A percentile compares a stretch with the other conserved stretches of the same genome.
These are phyloP conservation scores for Rhinolophus sinicus DNA, from an alignment of 2,113 vertebrate genomes.

Conservation along the genomic window DNA sequence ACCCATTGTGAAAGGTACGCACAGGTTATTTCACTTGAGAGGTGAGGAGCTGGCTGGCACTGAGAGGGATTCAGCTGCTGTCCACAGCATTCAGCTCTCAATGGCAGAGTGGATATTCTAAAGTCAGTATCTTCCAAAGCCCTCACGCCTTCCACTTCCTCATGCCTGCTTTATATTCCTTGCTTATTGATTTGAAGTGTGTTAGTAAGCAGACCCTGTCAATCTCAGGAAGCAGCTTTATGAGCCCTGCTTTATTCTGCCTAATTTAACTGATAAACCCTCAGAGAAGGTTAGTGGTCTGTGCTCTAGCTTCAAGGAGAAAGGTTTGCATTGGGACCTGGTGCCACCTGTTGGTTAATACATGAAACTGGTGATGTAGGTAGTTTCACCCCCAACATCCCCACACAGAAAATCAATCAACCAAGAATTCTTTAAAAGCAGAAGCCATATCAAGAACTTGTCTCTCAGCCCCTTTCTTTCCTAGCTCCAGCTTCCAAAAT, in stretches of 20 bases:
- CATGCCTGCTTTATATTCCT: neutral
- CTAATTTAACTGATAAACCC: neutral
- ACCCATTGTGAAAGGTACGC: neutral
- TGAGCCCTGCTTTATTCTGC: neutral
- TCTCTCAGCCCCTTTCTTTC: neutral
- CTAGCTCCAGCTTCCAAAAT: neutral
- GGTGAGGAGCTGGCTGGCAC: neutral
- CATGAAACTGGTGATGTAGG: conserved; percentile 29
- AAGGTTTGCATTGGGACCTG: conserved; percentile 59
- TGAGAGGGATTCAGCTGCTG: neutral
- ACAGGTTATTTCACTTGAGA: neutral
- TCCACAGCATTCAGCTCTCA: neutral
- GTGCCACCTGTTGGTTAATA: conserved; percentile 83
- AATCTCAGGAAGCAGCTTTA: neutral
- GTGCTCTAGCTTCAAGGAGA: neutral
- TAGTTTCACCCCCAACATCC: neutral
- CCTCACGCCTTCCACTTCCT: neutral
- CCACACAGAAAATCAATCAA: neutral
- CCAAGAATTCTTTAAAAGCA: neutral
- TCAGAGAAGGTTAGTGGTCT: neutral
- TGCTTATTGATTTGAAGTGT: neutral
- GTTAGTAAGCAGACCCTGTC: neutral
- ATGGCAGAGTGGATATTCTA: neutral
- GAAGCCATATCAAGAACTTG: neutral
- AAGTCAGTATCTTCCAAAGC: neutral